Base-by-base conservation (phyloP, 2,113 vertebrate species). In the Candoia aspera region DNA sequence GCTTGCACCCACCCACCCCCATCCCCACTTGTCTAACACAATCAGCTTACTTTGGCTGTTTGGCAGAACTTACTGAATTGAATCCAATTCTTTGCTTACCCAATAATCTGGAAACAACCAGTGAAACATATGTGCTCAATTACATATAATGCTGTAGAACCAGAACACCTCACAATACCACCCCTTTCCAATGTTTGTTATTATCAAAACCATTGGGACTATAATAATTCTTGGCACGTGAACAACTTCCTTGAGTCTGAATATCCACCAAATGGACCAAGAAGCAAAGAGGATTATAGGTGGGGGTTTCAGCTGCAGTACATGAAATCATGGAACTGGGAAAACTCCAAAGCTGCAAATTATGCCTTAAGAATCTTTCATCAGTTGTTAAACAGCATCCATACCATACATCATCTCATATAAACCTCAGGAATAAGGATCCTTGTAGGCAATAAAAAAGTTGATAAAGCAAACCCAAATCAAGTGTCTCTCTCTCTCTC, bases 81-180 rank as follows among this genome's bases (percentile, higher is more conserved):
- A 53, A 68, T 59, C 57, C 46, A 10, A 89, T 21, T 11, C 12
- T 64, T 58, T 33, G 68, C 90, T 84, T 62, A 58, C 46, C 4
- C 19, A 17, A 2, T 0, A 3, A 0, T 10, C 37, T 26, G 29
- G 64, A 91, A 94, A 90, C 0, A 0, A 33, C 6, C 8, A 0
- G 0, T 0, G 8, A 59, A 89, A 42, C 13, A 0, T 0, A 62
- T 49, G 58, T 0, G 0, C 17, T 42, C 86, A 87, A 85, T 0
- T 0, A 90, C 21, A 60, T 9, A 79, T n/a, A 29, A 10, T 4
- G 12, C 11, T 55, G 11, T 0, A 60, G 60, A 3, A 62, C 6
- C 0, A 46, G 0, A 12, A 83, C 37, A 84, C 29, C 9, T 89
- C 57, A 54, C n/a, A 84, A 53, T 55, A 64, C 13, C 19, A 49